These are phyloP conservation scores for Megaustenia siamemsis DNA, from an alignment of 2,888 invertebrate genomes.

Conservation along the genomic window DNA sequence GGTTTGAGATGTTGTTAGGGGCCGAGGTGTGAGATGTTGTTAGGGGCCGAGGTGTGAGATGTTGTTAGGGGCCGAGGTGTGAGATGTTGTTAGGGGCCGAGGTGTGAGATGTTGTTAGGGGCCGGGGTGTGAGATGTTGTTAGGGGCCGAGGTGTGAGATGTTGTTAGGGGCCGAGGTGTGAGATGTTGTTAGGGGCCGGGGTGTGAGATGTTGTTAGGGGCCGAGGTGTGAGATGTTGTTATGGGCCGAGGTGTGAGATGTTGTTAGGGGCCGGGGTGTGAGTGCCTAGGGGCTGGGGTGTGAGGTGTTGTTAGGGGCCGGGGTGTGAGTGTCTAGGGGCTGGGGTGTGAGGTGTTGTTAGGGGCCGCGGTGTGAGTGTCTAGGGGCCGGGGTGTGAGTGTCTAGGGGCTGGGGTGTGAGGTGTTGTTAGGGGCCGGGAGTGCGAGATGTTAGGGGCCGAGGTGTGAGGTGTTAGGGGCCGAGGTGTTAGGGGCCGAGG, in stretches of 20 bases:
- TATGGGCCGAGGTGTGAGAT: no score
- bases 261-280: no score
- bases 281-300: background rate
- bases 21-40: background rate
- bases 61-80: no score
- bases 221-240: background rate
- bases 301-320: background rate
- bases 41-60: background rate
- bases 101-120: background rate
- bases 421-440: background rate
- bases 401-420: background rate
- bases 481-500: background rate
- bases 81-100: background rate
- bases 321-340: background rate
- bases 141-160: background rate
- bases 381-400: background rate
- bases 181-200: background rate
- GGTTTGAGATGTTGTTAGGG: background rate
- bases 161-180: background rate
- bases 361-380: background rate
- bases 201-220: no score
- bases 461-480: background rate
- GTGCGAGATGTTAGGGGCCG: background rate
- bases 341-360: background rate
- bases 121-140: background rate